These are phyloP conservation scores for Caenorhabditis sp. DNA, from an alignment of 2,888 invertebrate species.

Conservation along the genomic window DNA sequence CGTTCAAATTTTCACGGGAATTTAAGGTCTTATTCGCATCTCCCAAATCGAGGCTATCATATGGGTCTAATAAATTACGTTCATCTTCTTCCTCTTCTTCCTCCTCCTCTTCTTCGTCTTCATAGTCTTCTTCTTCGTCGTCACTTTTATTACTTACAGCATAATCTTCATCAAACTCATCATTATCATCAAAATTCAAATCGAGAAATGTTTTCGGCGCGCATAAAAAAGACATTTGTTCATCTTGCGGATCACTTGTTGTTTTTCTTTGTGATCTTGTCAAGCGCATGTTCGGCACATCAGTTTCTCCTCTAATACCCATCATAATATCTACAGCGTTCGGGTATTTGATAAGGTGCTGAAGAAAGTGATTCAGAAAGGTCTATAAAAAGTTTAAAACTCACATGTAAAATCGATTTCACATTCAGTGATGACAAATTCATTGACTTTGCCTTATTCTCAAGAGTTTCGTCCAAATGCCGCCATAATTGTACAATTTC, in stretches of 20 bases:
- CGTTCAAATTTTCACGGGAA: background rate
- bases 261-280: conserved; percentile 18
- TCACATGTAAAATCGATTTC: conserved; percentile 24
- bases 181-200: conserved; percentile 33
- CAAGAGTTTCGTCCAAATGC: conserved; percentile 19
- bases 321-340: conserved; percentile 21
- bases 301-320: conserved; percentile 15
- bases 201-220: conserved; percentile 27
- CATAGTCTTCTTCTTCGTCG: conserved; percentile 10
- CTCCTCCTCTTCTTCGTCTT: conserved; percentile 7
- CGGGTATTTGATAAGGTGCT: conserved; percentile 36
- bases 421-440: conserved; percentile 36
- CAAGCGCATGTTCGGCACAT: conserved; percentile 19
- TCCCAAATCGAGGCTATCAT: conserved; percentile 1
- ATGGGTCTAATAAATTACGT: background rate
- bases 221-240: conserved; percentile 1
- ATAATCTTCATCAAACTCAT: conserved; percentile 36
- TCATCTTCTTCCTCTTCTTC: conserved; percentile 9
- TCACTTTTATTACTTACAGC: conserved; percentile 15
- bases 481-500: conserved; percentile 16
- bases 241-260: background rate
- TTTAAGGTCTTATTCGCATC: background rate
- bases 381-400: background rate
- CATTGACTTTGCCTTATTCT: conserved; percentile 33
- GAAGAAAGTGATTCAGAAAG: background rate